Evolutionary conservation across 1,140 invertebrate species (phyloP).

Genomic region (Eumeta japonica): DNA sequence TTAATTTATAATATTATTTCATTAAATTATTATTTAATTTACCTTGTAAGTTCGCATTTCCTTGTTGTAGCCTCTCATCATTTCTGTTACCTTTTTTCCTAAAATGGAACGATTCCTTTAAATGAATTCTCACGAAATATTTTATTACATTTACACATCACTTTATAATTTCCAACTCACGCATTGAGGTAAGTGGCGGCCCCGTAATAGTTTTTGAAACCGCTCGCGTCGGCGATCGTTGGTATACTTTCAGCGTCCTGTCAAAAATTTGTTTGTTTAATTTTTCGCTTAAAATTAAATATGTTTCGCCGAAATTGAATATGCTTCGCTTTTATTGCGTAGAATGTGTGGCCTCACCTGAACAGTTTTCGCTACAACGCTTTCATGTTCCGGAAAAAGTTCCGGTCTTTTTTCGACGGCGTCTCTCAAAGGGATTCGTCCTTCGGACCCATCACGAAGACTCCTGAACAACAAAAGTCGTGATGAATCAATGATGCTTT

Average conservation of each 20-base stretch:
- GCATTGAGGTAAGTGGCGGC: constrained; percentile 40
- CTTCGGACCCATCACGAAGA: constrained; percentile 30
- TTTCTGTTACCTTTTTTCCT: constrained; percentile 23
- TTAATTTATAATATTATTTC: too few species aligned
- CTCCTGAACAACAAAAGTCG: constrained; percentile 15
- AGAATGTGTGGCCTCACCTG: too few species aligned
- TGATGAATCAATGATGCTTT: too few species aligned
- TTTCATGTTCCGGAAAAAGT: too few species aligned
- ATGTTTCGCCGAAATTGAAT: too few species aligned
- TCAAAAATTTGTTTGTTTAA: constrained; percentile 6
- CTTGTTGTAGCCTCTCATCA: constrained; percentile 37
- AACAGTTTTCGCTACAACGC: too few species aligned
- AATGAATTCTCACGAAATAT: too few species aligned
- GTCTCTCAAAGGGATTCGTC: constrained; percentile 60
- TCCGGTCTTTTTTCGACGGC: constrained; percentile 66
- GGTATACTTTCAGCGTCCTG: constrained; percentile 25
- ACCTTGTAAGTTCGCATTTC: constrained; percentile 47
- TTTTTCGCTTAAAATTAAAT: too few species aligned
- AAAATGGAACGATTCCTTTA: too few species aligned
- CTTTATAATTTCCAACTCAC: constrained; percentile 18
- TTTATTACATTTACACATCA: too few species aligned
- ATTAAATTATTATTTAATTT: too few species aligned
- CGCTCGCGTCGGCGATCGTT: constrained; percentile 13
- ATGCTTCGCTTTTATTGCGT: too few species aligned
- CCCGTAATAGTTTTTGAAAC: constrained; percentile 37